These are phyloP conservation scores for Anas acuta DNA, from an alignment of 2,797 vertebrate genomes.

Conservation along the genomic window DNA sequence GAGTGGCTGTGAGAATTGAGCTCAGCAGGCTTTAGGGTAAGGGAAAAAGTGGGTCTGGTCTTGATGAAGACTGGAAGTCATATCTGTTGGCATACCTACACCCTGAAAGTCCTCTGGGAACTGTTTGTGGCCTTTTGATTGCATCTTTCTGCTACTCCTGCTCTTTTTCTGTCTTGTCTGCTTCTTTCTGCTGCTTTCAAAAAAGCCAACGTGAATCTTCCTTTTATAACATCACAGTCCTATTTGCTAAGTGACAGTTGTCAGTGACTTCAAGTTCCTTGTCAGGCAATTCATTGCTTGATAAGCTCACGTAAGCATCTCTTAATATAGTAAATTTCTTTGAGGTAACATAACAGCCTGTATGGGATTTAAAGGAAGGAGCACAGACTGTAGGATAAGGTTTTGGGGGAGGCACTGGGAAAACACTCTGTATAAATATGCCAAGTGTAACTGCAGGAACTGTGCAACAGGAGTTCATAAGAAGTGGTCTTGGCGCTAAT, in stretches of 20 bases:
- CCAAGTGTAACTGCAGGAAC: not conserved
- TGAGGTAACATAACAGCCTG: not conserved
- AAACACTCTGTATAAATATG: not conserved
- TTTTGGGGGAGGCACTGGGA: not conserved
- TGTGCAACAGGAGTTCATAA: not conserved
- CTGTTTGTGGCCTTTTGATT: not conserved
- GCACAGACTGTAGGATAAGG: not conserved
- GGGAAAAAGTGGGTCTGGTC: not conserved
- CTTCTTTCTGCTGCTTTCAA: not conserved
- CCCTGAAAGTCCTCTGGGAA: not conserved
- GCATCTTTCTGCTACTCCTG: slow-evolving; percentile 13
- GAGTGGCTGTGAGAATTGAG: not conserved
- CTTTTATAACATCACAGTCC: not conserved
- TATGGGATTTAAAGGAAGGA: not conserved
- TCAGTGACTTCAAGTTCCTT: slow-evolving; percentile 6
- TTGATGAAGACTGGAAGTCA: not conserved
- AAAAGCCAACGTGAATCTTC: slow-evolving; percentile 1
- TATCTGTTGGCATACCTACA: not conserved
- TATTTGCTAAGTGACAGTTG: not conserved
- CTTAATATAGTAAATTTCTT: not conserved
- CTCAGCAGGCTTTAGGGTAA: not conserved
- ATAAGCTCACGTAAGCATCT: slow-evolving; percentile 16
- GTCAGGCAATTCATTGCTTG: slow-evolving; percentile 4
- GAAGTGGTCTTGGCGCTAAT: not conserved
- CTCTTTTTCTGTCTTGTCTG: slow-evolving; percentile 27